Percentiles rank a stretch among this genome's conserved stretches.
Evolutionary conservation across 2,797 vertebrate genomes (phyloP).

Genomic region (Triplophysa yarkandensis): DNA sequence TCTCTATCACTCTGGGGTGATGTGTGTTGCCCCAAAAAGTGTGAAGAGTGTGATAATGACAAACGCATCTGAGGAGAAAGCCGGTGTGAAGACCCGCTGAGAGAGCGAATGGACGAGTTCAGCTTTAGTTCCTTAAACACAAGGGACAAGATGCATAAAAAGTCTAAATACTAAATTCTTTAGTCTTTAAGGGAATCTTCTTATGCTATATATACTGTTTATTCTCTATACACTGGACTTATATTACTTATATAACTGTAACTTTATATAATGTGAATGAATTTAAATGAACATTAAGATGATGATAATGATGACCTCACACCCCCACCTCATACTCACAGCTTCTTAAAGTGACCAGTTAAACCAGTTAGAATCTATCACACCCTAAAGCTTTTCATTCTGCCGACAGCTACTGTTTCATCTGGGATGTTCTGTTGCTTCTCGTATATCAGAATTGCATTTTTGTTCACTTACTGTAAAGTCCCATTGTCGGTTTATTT

Average conservation of each 20-base stretch:
- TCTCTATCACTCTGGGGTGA: constrained; percentile 4
- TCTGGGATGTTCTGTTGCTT: background rate
- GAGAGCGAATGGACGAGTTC: constrained; percentile 44
- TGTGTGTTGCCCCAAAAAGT: constrained; percentile 36
- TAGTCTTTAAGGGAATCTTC: background rate
- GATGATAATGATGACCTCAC: no score
- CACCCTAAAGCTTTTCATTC: constrained; percentile 17
- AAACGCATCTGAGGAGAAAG: constrained; percentile 47
- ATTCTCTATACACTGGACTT: background rate
- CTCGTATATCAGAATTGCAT: background rate
- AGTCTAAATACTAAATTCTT: background rate
- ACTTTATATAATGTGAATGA: background rate
- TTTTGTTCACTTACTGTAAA: background rate
- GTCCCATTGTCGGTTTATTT: no score
- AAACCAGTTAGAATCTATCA: background rate
- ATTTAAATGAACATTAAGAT: background rate
- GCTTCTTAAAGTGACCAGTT: constrained; percentile 1
- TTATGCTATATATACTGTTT: background rate
- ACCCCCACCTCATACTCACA: background rate
- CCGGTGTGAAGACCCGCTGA: constrained; percentile 40
- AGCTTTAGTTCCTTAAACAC: constrained; percentile 15
- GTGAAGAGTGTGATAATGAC: constrained; percentile 51
- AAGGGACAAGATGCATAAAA: background rate
- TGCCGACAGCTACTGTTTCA: background rate
- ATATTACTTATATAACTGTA: no score